Percentiles rank a stretch among this genome's conserved stretches.
Evolutionary conservation across 2,113 vertebrate genomes (phyloP).

Genomic region (Hystrix cristata): DNA sequence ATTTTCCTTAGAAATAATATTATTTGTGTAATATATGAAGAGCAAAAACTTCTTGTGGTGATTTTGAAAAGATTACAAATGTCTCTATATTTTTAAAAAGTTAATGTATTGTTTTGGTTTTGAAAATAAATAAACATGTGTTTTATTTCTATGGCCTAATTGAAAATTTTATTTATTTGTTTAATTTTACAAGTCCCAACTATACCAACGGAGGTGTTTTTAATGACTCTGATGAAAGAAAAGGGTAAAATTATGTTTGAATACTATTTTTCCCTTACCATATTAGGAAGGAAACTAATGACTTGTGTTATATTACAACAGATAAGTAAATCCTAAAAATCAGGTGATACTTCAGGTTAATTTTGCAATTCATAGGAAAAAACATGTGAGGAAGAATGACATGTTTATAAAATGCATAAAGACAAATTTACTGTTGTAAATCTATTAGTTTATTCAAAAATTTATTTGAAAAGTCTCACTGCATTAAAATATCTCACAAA

Average conservation of each 20-base stretch:
- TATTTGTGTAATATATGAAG: slow-evolving; percentile 14
- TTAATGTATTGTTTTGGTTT: not conserved
- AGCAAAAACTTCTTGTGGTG: not conserved
- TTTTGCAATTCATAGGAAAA: not conserved
- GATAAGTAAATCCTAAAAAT: not conserved
- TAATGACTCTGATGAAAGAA: not conserved
- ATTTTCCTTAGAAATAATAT: not conserved
- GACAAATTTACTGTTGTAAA: not conserved
- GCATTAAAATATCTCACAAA: not conserved
- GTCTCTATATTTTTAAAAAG: not conserved
- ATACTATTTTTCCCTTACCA: not conserved
- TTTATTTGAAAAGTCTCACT: not conserved
- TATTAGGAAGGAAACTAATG: not conserved
- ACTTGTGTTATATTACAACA: not conserved
- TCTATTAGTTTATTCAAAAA: slow-evolving; percentile 39
- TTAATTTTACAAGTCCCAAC: not conserved
- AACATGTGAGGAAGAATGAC: not conserved
- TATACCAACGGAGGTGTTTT: not conserved
- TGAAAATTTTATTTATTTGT: not conserved
- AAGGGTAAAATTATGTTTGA: not conserved
- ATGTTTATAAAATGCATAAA: not conserved
- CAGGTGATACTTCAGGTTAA: not conserved
- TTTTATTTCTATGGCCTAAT: not conserved
- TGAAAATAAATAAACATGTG: not conserved
- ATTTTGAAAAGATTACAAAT: slow-evolving; percentile 4